These are phyloP conservation scores for Oenanthe melanoleuca DNA, from an alignment of 2,113 vertebrate species.

Conservation along the genomic window DNA sequence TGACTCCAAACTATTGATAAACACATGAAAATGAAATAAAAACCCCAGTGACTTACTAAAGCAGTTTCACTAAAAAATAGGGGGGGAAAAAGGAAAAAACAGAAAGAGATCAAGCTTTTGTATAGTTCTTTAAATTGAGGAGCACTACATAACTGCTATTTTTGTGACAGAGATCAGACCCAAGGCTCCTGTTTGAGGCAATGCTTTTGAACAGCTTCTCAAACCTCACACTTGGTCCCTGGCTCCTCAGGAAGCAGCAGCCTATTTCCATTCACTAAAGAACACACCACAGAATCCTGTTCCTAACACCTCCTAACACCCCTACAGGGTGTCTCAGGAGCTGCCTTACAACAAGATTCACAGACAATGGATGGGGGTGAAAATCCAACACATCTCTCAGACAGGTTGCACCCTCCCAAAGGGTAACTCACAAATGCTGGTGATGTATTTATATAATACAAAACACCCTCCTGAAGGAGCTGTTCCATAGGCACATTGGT, in stretches of 20 bases:
- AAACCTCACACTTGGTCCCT: neutral
- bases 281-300: neutral
- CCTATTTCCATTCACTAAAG: neutral
- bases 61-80: neutral
- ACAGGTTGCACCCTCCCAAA: rapidly evolving
- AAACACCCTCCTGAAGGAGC: neutral
- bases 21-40: neutral
- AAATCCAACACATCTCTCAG: neutral
- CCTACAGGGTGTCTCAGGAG: neutral
- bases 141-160: neutral
- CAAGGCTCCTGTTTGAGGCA: neutral
- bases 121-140: neutral
- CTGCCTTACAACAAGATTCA: neutral
- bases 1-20: neutral
- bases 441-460: rapidly evolving
- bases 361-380: rapidly evolving
- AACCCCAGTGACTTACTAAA: neutral
- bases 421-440: rapidly evolving
- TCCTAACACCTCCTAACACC: neutral
- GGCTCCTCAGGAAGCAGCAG: neutral
- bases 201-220: neutral
- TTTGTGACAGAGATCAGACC: neutral
- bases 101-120: neutral
- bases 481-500: neutral
- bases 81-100: rapidly evolving